Conservation (phyloP, 2,888 invertebrate species). For the Parochlus steinenii region DNA sequence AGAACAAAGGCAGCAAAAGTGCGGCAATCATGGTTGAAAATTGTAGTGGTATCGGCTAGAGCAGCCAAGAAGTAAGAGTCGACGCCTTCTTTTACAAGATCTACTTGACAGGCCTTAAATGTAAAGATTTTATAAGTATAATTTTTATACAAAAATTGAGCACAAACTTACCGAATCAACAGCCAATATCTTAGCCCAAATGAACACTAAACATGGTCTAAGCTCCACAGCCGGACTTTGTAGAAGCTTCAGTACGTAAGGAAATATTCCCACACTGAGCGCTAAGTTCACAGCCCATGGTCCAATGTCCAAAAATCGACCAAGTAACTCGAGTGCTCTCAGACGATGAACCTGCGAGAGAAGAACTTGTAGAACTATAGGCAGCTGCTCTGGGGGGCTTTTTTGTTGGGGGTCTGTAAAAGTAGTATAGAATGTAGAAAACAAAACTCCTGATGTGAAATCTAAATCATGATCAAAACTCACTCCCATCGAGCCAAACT, state of each 20-base stretch:
- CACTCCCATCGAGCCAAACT: conserved; percentile 74
- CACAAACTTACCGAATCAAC: conserved; percentile 66
- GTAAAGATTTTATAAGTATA: conserved; percentile 8
- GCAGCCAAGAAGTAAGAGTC: conserved; percentile 91
- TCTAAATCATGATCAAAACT: conserved; percentile 17
- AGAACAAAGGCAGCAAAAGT: conserved; percentile 91
- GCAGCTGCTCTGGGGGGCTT: conserved; percentile 83
- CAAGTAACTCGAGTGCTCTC: conserved; percentile 83
- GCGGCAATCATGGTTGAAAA: conserved; percentile 56
- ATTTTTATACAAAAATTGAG: neutral
- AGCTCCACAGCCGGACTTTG: conserved; percentile 90
- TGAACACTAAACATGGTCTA: conserved; percentile 84
- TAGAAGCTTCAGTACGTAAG: conserved; percentile 90
- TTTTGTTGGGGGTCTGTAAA: conserved; percentile 15
- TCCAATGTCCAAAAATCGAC: conserved; percentile 87
- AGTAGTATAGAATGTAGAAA: neutral
- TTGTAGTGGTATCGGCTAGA: conserved; percentile 57
- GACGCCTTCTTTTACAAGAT: conserved; percentile 82
- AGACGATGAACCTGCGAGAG: conserved; percentile 69
- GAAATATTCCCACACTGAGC: conserved; percentile 94
- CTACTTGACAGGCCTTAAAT: conserved; percentile 75
- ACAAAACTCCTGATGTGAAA: neutral
- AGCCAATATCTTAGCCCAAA: conserved; percentile 97
- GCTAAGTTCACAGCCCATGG: conserved; percentile 92
- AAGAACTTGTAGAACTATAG: conserved; percentile 87